phyloP scores from a whole-genome alignment of 2,797 vertebrate species.

The Danio jaintianensis region DNA sequence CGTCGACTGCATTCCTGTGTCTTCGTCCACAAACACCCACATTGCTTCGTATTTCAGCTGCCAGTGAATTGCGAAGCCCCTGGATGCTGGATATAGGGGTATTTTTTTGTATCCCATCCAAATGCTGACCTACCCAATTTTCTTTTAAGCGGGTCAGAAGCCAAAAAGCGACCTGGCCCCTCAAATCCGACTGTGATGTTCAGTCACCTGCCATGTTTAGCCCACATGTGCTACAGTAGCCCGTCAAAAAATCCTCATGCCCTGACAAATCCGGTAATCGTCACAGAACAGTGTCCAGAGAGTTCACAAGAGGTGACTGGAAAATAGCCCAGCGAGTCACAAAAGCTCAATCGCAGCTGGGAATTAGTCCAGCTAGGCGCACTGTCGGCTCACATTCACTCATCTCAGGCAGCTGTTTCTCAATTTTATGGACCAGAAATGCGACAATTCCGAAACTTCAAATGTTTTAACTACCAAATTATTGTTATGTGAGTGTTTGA shows the following conservation, averaged over 20 bases:
- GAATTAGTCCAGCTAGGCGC: not conserved
- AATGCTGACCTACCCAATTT: constrained; percentile 36
- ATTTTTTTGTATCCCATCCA: constrained; percentile 41
- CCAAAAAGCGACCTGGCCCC: not conserved
- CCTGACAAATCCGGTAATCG: constrained; percentile 5
- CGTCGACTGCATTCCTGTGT: constrained; percentile 59
- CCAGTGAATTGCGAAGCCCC: not conserved
- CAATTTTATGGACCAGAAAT: not conserved
- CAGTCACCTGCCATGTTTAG: constrained; percentile 8
- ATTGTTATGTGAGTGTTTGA: not conserved
- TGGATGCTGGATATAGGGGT: constrained; percentile 14
- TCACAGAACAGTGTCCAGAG: constrained; percentile 21
- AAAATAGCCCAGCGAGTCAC: constrained; percentile 16
- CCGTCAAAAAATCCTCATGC: constrained; percentile 17
- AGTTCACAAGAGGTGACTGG: constrained; percentile 31
- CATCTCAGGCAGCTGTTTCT: not conserved
- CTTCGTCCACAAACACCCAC: constrained; percentile 20
- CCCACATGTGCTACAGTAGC: not conserved
- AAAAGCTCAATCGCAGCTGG: constrained; percentile 13
- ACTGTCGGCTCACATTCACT: not conserved
- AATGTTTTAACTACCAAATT: not conserved
- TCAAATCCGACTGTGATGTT: constrained; percentile 2
- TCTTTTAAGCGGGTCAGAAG: constrained; percentile 32
- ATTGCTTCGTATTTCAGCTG: not conserved
- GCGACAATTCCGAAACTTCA: not conserved